Base-by-base conservation (phyloP, 2,888 invertebrate genomes). In the Caenorhabditis angaria region DNA sequence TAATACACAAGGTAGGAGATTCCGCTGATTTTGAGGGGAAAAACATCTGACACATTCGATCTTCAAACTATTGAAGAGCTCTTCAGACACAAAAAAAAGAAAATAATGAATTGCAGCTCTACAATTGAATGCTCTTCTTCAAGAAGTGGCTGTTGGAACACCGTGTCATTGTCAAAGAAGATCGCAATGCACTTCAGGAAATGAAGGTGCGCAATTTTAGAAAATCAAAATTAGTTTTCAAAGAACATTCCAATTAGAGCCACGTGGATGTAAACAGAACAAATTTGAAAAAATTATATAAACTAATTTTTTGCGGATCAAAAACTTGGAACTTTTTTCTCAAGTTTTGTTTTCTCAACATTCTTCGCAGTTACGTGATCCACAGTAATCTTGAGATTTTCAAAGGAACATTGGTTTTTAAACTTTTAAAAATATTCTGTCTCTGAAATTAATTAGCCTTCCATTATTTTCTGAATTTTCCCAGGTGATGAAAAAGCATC, bases 81-180 rank as follows among this genome's bases (percentile, higher is more conserved):
- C 24, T 57, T 57, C 10, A 10, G 27, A 57, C 10, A 57, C 4
- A 20, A 55, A 53, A 27, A 24, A 29, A n/a, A 22, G 12, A 54
- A 35, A 62, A 69, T 55, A 60, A 20, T 59, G 64, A 54, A 54
- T 67, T 84, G 29, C 65, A 84, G 85, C 82, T 27, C 70, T 81
- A 32, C 71, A 73, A 57, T 64, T 87, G 48, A 87, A 87, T 70
- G 67, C 73, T 47, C 77, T 75, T 61, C 73, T 87, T 41, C 82
- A 83, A 57, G 78, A 82, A 47, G 56, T 87, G 63, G 82, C 85
- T 8, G 74, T 82, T 5, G 82, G 77, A 22, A 87, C 86, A 4
- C 82, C 83, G 0, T 87, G 87, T 66, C 84, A 85, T 27, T 87
- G 87, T 68, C 86, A 86, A 64, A 70, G 87, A 22, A 71, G 82